Percentiles rank a stretch among this genome's conserved stretches.
phyloP scores from a whole-genome alignment of 2,797 vertebrate genomes.

The Arctocebus calabarensis region DNA sequence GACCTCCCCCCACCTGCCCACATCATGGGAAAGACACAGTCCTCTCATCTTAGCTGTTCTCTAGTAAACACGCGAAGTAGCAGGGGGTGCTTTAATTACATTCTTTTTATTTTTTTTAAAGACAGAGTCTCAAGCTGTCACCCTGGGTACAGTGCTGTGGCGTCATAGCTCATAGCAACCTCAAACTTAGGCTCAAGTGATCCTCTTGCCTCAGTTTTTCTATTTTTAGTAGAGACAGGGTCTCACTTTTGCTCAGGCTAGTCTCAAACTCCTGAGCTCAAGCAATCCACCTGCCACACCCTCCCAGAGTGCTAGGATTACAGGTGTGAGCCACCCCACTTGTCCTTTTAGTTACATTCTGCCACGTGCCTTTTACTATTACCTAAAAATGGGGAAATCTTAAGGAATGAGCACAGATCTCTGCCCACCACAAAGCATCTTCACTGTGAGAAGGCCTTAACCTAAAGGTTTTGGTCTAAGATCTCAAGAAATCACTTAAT shows the following conservation, averaged over 20 bases:
- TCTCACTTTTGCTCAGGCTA: too few species aligned
- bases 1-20: too few species aligned
- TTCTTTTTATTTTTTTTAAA: neutral
- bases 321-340: too few species aligned
- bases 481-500: slow-evolving; percentile 17
- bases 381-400: neutral
- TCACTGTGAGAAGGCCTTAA: neutral
- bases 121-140: too few species aligned
- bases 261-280: too few species aligned
- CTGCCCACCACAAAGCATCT: neutral
- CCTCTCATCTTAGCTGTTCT: neutral
- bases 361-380: neutral
- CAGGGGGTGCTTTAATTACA: neutral
- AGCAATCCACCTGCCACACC: too few species aligned
- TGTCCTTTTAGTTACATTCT: neutral
- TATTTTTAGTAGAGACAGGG: too few species aligned
- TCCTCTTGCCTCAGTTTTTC: too few species aligned
- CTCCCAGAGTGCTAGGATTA: too few species aligned
- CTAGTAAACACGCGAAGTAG: neutral
- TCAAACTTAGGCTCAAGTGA: too few species aligned
- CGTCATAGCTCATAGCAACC: too few species aligned
- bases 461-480: neutral
- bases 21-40: neutral
- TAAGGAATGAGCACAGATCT: neutral
- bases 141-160: too few species aligned